Conservation (phyloP, 2,888 invertebrate species). For the Phalangium opilio region DNA sequence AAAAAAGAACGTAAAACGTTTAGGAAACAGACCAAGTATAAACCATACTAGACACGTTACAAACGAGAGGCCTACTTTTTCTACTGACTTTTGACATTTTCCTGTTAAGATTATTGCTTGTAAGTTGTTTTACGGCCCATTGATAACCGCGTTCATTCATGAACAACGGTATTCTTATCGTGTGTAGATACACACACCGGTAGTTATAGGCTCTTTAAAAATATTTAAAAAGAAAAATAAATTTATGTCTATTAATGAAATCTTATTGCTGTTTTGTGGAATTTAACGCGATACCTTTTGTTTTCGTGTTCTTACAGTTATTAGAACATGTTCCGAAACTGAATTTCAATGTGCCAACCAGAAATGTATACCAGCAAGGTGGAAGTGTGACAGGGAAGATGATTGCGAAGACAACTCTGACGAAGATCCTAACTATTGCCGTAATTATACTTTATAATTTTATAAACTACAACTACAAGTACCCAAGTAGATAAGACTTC, state of each 20-base stretch:
- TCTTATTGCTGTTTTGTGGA: background rate
- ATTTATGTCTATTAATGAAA: background rate
- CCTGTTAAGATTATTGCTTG: too few species aligned
- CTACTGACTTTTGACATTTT: too few species aligned
- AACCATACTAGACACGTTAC: too few species aligned
- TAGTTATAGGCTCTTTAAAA: too few species aligned
- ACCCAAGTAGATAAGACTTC: background rate
- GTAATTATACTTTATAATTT: slow-evolving; percentile 8
- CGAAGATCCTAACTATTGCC: slow-evolving; percentile 9
- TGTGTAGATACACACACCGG: too few species aligned
- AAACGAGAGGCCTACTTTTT: too few species aligned
- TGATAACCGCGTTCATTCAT: too few species aligned
- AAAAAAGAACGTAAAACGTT: too few species aligned
- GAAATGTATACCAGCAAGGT: slow-evolving; percentile 18
- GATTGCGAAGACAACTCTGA: slow-evolving; percentile 16
- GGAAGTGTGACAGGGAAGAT: slow-evolving; percentile 17
- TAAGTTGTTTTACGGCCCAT: too few species aligned
- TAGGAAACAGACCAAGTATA: too few species aligned
- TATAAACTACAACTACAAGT: background rate
- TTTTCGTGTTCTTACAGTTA: background rate
- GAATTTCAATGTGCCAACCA: slow-evolving; percentile 17
- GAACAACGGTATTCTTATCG: too few species aligned
- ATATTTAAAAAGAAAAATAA: background rate
- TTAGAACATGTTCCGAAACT: slow-evolving; percentile 13
- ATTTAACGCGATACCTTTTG: background rate